These are phyloP conservation scores for Eupithecia vulgata DNA, from an alignment of 2,888 invertebrate genomes.

Conservation along the genomic window DNA sequence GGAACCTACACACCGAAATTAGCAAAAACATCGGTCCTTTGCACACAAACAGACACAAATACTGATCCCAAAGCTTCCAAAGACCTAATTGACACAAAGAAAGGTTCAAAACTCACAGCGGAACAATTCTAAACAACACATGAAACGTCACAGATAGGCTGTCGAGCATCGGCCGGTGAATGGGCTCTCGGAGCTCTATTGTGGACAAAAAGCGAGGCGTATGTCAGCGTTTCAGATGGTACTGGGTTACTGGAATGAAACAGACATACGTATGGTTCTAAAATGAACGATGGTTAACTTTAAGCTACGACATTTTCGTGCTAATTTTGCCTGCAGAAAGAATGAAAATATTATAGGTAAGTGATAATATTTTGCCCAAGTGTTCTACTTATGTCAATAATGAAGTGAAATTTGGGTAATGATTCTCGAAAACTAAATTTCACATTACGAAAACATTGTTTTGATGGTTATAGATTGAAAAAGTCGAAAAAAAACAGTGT, in stretches of 20 bases:
- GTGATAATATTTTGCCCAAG: too few species aligned
- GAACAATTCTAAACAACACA: slow-evolving; percentile 1
- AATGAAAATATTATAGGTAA: not conserved
- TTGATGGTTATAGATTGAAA: not conserved
- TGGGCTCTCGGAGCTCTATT: slow-evolving; percentile 17
- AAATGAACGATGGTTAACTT: not conserved
- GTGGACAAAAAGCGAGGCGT: slow-evolving; percentile 22
- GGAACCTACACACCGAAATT: too few species aligned
- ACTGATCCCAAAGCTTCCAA: not conserved
- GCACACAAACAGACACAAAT: not conserved
- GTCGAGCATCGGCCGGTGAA: slow-evolving; percentile 5
- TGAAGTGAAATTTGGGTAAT: not conserved
- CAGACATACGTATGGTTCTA: not conserved
- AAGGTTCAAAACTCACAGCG: not conserved
- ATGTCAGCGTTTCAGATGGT: slow-evolving; percentile 17
- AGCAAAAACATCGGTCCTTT: not conserved
- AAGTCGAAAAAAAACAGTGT: not conserved
- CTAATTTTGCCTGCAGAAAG: not conserved
- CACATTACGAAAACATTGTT: not conserved
- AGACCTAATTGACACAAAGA: slow-evolving; percentile 4
- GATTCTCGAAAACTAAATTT: not conserved
- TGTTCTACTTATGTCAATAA: not conserved
- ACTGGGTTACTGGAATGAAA: slow-evolving; percentile 12
- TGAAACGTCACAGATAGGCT: slow-evolving; percentile 1
- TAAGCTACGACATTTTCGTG: not conserved